Percentiles rank a stretch among this genome's conserved stretches.
These are phyloP conservation scores for Erpobdella octoculata DNA, from an alignment of 2,888 invertebrate species.

Conservation along the genomic window DNA sequence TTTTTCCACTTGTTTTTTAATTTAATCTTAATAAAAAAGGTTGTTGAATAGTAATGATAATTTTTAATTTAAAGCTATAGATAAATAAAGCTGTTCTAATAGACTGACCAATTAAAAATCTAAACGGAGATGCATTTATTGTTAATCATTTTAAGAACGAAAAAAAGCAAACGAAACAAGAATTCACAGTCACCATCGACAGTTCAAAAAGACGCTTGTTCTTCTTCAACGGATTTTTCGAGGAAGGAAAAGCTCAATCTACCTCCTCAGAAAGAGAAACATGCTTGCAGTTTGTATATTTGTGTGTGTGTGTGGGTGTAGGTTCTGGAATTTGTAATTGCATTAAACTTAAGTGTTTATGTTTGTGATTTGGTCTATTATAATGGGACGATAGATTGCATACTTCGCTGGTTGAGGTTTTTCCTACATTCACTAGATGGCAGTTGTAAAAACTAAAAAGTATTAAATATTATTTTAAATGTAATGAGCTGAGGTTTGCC, in stretches of 20 bases:
- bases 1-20: neutral
- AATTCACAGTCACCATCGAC: neutral
- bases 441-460: too few relatives aligned
- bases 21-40: neutral
- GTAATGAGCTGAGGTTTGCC: too few relatives aligned
- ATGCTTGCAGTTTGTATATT: constrained; percentile 68
- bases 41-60: neutral
- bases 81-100: too few relatives aligned
- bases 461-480: too few relatives aligned
- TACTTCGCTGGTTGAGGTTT: neutral
- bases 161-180: neutral
- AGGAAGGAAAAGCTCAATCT: constrained; percentile 61
- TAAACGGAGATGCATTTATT: too few relatives aligned
- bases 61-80: neutral
- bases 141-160: neutral
- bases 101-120: too few relatives aligned
- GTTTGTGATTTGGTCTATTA: neutral
- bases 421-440: neutral
- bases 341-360: neutral
- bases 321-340: neutral
- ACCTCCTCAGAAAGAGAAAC: constrained; percentile 77
- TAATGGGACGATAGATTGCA: neutral
- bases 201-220: too few relatives aligned
- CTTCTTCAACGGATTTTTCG: neutral
- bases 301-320: too few relatives aligned